Conservation (phyloP, 2,888 invertebrate genomes). For the Thecophora atra region DNA sequence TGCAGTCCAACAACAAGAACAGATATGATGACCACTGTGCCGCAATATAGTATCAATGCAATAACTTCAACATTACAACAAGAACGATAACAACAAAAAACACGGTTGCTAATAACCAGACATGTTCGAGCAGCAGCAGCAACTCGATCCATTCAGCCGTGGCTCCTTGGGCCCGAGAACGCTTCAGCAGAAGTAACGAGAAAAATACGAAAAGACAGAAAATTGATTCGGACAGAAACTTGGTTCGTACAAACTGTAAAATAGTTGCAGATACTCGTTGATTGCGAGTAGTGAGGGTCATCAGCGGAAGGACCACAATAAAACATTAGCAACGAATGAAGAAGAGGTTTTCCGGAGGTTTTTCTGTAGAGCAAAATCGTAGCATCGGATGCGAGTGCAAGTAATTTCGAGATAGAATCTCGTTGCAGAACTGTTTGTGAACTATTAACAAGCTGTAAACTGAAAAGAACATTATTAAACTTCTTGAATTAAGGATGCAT, state of each 20-base stretch:
- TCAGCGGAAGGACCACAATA: constrained; percentile 19
- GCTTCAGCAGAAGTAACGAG: background rate
- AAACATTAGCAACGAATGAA: constrained; percentile 12
- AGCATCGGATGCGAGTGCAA: background rate
- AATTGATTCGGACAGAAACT: constrained; percentile 23
- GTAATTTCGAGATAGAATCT: background rate
- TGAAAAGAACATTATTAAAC: too few relatives aligned
- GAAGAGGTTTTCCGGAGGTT: constrained; percentile 24
- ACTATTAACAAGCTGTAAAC: background rate
- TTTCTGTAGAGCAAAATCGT: background rate
- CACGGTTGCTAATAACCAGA: constrained; percentile 18
- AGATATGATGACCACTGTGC: background rate
- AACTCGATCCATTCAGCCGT: background rate
- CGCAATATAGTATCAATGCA: constrained; percentile 2
- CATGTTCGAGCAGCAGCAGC: constrained; percentile 5
- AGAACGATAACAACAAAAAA: constrained; percentile 11
- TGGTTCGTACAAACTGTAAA: background rate
- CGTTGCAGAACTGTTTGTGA: background rate
- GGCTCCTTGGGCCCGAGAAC: too few relatives aligned
- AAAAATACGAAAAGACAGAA: constrained; percentile 3
- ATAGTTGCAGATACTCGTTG: background rate
- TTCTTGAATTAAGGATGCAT: too few relatives aligned
- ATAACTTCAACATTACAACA: constrained; percentile 22
- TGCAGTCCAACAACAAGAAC: background rate
- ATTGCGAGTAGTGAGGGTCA: constrained; percentile 8